These are phyloP conservation scores for Micronisus gabar DNA, from an alignment of 2,113 vertebrate species.

Conservation along the genomic window DNA sequence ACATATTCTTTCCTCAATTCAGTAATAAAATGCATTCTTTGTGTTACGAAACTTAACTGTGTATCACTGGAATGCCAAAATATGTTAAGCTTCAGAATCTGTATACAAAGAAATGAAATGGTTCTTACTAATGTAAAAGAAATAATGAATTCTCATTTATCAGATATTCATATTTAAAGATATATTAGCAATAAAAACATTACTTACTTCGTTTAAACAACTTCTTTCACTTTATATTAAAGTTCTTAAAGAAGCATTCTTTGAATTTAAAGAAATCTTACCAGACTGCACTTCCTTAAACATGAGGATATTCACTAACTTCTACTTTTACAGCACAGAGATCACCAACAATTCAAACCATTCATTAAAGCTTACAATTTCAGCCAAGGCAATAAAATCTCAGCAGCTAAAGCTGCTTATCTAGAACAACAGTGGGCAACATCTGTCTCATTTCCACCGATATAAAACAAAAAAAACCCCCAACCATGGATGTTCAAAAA, in stretches of 20 bases:
- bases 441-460: neutral
- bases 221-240: neutral
- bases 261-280: neutral
- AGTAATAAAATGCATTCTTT: neutral
- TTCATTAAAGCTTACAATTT: neutral
- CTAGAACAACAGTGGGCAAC: neutral
- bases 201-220: neutral
- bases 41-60: neutral
- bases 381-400: neutral
- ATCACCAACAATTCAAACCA: neutral
- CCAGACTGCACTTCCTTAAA: neutral
- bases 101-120: neutral
- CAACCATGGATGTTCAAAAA: neutral
- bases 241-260: neutral
- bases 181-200: neutral
- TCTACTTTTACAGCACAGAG: neutral
- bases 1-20: neutral
- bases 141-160: neutral
- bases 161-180: neutral
- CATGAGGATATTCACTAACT: neutral
- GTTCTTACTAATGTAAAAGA: neutral
- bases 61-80: neutral
- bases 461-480: fast-evolving
- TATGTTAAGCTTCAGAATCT: neutral
- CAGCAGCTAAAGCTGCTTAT: neutral